phyloP scores from a whole-genome alignment of 2,888 invertebrate genomes.

The Brachynemurus nebulosus region DNA sequence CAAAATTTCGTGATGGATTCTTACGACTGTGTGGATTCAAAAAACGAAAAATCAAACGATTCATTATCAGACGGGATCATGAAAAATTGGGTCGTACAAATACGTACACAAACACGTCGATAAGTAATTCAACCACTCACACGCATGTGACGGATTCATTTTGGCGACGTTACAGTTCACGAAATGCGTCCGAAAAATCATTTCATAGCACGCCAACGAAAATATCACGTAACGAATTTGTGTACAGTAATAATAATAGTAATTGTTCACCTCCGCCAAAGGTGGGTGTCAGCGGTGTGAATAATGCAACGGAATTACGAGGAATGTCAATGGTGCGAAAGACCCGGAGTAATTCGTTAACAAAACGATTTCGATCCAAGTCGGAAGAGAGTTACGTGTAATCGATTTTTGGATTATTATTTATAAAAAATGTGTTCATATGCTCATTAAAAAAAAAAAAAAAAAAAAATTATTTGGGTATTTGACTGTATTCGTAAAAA shows the following conservation, averaged over 20 bases:
- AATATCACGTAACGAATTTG: neutral
- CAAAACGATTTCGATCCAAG: neutral
- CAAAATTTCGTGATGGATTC: conserved; percentile 77
- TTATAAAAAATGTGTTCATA: too few species aligned
- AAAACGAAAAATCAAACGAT: conserved; percentile 25
- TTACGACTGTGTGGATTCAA: conserved; percentile 45
- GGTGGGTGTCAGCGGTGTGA: neutral
- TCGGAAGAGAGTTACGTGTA: neutral
- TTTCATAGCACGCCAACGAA: neutral
- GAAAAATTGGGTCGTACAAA: conserved; percentile 47
- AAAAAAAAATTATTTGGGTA: too few species aligned
- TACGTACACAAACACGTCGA: conserved; percentile 50
- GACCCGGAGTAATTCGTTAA: neutral
- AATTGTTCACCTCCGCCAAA: neutral
- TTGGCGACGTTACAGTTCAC: conserved; percentile 45
- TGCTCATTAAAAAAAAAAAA: too few species aligned
- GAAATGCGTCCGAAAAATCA: conserved; percentile 24
- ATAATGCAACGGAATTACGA: neutral
- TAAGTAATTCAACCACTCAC: conserved; percentile 42
- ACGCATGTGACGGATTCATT: conserved; percentile 46
- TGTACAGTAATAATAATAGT: neutral
- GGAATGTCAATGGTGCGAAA: neutral
- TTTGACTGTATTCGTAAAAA: too few species aligned
- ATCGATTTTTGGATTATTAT: neutral
- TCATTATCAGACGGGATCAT: conserved; percentile 21